Evolutionary conservation across 30 jellyfish, hydroid and myxozoan species (phyloP).

Genomic region (Chrysaora quinquecirrha): DNA sequence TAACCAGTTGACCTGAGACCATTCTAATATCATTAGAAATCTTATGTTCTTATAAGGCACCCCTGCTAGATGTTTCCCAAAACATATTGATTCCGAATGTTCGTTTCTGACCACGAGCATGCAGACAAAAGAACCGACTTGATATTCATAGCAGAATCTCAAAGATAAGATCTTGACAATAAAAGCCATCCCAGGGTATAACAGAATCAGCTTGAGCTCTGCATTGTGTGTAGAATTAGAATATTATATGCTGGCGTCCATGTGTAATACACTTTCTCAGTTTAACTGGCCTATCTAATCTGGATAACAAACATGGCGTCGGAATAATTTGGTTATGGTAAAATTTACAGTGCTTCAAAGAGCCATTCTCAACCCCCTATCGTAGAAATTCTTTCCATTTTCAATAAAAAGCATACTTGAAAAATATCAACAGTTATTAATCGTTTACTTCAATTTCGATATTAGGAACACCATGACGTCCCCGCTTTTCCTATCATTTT

Average conservation of each 20-base stretch:
- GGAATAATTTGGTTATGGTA: not conserved
- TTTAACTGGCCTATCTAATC: constrained; percentile 18
- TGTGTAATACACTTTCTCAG: constrained; percentile 14
- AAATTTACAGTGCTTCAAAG: not conserved
- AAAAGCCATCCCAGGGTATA: constrained; percentile 71
- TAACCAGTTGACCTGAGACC: constrained; percentile 49
- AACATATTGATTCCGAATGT: constrained; percentile 42
- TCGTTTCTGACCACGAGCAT: constrained; percentile 60
- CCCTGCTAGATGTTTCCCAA: constrained; percentile 72
- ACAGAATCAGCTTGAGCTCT: constrained; percentile 43
- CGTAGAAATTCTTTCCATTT: not conserved
- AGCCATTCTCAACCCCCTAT: not conserved
- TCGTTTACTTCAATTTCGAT: too few relatives aligned
- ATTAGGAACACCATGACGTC: too few relatives aligned
- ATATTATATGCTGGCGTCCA: constrained; percentile 56
- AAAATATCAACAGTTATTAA: too few relatives aligned
- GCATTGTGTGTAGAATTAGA: constrained; percentile 30
- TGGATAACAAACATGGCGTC: constrained; percentile 35
- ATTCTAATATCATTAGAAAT: constrained; percentile 59
- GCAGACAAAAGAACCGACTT: constrained; percentile 51
- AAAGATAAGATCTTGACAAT: constrained; percentile 51
- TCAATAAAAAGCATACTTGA: not conserved
- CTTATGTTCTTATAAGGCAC: constrained; percentile 43
- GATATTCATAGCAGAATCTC: constrained; percentile 29
- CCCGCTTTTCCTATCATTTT: too few relatives aligned